Conservation (phyloP, 2,113 vertebrate species). For the Macroglossus sobrinus region DNA sequence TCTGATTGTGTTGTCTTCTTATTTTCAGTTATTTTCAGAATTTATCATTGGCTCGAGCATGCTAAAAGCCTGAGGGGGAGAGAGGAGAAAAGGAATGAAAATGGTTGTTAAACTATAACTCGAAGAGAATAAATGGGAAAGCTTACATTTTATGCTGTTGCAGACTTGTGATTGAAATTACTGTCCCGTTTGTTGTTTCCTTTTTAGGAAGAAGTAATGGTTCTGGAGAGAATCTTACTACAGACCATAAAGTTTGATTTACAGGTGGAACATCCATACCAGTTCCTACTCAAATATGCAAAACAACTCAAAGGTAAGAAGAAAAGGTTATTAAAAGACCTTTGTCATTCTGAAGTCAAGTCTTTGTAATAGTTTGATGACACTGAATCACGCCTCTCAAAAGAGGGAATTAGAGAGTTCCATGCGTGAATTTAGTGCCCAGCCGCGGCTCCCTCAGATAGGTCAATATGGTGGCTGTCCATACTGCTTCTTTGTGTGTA, state of each 20-base stretch:
- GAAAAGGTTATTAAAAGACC: not conserved
- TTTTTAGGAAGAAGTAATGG: slow-evolving; percentile 97
- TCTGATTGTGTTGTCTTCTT: not conserved
- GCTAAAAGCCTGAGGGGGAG: not conserved
- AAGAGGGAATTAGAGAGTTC: not conserved
- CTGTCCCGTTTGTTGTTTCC: slow-evolving; percentile 35
- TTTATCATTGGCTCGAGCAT: not conserved
- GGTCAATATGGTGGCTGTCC: not conserved
- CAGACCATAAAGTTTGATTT: slow-evolving; percentile 99
- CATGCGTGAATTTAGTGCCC: not conserved
- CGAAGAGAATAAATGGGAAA: not conserved
- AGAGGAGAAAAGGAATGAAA: not conserved
- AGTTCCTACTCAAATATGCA: slow-evolving; percentile 97
- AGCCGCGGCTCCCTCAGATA: accelerated
- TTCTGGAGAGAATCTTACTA: slow-evolving; percentile 95
- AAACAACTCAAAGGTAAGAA: slow-evolving; percentile 97
- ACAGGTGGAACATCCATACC: slow-evolving; percentile 98
- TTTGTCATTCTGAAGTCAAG: not conserved
- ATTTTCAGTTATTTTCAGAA: not conserved
- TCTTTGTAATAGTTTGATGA: not conserved
- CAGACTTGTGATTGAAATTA: slow-evolving; percentile 11
- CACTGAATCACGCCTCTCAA: not conserved
- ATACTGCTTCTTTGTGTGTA: not conserved
- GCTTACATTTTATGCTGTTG: not conserved
- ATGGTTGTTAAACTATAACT: not conserved